Base-by-base conservation (phyloP, 1,140 invertebrate genomes). In the Penaeus chinensis region DNA sequence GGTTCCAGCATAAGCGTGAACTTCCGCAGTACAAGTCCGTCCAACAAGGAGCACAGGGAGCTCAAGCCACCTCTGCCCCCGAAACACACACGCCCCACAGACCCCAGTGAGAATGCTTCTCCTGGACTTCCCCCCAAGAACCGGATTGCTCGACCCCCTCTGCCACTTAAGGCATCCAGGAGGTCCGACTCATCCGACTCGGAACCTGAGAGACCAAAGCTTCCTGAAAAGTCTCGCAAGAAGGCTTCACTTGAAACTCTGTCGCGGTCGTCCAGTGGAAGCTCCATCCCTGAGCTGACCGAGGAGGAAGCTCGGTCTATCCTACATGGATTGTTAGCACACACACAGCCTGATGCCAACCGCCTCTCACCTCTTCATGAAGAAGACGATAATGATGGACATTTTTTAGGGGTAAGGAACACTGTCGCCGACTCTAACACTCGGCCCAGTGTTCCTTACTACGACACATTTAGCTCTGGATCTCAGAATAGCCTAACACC, bases 381-480 rank as follows among this genome's bases (percentile, higher is more conserved):
- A 61, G 82, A 88, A 84, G 85, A 87, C 5, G 87, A 88, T 42
- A 76, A 24, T 13, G 54, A 74, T 20, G 77, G 77, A 60, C 76
- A 83, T 88, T 88, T 88, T 88, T 88, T 88, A 88, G 87, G 82
- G 82, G 24, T 71, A 84, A 82, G 87, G 87, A 88, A 88, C 87
- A 88, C 87, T 88, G 87, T 74, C 87, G 87, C 32, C 63, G 82
- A 88, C 82, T 69, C 60, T 79, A 71, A 81, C 27, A 74, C 82
- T 37, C 77, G 24, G 76, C 63, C n/a, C 76, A 88, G 87, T 88
- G 87, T 88, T 88, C 87, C 87, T 82, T 80, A 47, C 65, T 82
- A 80, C n/a, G 82, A 80, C 47, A 27, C 71, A 18, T 87, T 47
- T 42, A 82, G 71, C 69, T 83, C 71, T 54, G 80, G 80, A 54